Percentiles rank a stretch among this genome's conserved stretches.
These are phyloP conservation scores for Cacatua alba DNA, from an alignment of 2,113 vertebrate species.

Conservation along the genomic window DNA sequence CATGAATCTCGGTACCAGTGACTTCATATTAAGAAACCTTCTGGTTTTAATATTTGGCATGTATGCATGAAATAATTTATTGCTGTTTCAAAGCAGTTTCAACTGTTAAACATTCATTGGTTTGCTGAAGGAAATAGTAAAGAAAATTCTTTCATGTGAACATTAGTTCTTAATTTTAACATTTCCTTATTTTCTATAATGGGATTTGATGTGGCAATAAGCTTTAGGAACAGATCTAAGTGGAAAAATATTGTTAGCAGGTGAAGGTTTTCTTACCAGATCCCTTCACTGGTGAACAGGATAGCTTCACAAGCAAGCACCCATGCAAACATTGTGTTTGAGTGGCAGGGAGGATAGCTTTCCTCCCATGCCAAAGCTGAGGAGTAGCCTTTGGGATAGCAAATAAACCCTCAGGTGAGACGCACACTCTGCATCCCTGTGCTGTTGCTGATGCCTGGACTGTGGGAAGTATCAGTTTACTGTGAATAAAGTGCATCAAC, in stretches of 20 bases:
- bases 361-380: background rate
- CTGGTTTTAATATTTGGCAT: slow-evolving; percentile 75
- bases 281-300: background rate
- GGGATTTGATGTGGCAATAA: slow-evolving; percentile 72
- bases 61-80: slow-evolving; percentile 75
- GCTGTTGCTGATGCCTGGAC: background rate
- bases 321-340: rapidly evolving
- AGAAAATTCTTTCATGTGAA: slow-evolving; percentile 72
- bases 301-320: background rate
- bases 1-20: slow-evolving; percentile 55
- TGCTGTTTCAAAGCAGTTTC: slow-evolving; percentile 73
- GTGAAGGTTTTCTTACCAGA: slow-evolving; percentile 45
- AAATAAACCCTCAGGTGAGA: background rate
- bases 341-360: background rate
- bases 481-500: rapidly evolving
- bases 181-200: slow-evolving; percentile 74
- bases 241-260: slow-evolving; percentile 68
- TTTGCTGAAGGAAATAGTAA: slow-evolving; percentile 71
- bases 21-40: slow-evolving; percentile 68
- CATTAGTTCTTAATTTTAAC: slow-evolving; percentile 77
- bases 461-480: background rate
- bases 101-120: slow-evolving; percentile 72
- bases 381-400: background rate
- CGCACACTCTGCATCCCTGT: background rate
- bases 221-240: slow-evolving; percentile 62